Evolutionary conservation across 2,113 vertebrate species (phyloP).

Genomic region (Struthidea cinerea): DNA sequence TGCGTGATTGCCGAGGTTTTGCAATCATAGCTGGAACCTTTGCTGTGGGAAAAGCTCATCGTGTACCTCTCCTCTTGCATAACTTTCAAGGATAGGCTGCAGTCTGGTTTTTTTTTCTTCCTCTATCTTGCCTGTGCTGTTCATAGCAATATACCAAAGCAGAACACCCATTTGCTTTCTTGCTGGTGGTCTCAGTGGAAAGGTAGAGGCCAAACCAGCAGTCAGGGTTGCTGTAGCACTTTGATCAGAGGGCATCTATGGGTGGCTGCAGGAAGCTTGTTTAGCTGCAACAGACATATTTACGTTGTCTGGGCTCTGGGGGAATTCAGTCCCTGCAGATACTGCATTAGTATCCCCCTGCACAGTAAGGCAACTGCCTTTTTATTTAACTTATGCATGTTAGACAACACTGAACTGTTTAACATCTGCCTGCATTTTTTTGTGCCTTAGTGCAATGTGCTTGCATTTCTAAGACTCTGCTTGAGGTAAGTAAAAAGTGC

Average conservation of each 20-base stretch:
- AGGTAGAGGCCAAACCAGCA: background rate
- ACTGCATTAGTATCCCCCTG: background rate
- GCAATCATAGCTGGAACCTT: background rate
- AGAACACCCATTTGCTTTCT: background rate
- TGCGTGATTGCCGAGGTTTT: background rate
- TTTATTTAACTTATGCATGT: background rate
- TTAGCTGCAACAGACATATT: background rate
- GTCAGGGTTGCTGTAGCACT: background rate
- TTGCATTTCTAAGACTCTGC: background rate
- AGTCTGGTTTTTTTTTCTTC: background rate
- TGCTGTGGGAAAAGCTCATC: background rate
- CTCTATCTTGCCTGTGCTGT: background rate
- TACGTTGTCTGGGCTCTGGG: background rate
- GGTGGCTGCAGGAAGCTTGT: background rate
- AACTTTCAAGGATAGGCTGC: background rate
- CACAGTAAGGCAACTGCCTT: background rate
- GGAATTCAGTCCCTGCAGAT: background rate
- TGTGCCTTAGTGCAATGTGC: background rate
- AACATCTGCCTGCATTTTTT: background rate
- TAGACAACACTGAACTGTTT: background rate
- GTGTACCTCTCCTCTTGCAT: background rate
- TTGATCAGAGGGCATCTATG: background rate
- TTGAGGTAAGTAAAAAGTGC: background rate
- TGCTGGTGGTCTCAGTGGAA: background rate
- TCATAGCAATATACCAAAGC: background rate